Evolutionary conservation across 1,140 invertebrate species (phyloP), one percentile per base, ranked within the genome.

Genomic region (Popillia japonica): DNA sequence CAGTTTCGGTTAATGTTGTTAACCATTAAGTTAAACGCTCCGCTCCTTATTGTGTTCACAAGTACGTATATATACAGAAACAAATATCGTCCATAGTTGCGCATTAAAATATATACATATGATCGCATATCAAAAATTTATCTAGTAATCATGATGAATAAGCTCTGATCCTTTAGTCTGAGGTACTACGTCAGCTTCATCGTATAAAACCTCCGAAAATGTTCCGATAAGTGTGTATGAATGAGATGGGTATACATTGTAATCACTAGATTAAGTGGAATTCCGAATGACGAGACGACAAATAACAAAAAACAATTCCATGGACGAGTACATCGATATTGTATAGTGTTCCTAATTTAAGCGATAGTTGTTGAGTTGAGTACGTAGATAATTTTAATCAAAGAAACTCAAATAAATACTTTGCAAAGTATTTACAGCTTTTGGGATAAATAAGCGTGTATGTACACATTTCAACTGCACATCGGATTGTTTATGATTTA

Each of bases 11-110:
- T 20, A 68, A 68, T 68, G 20, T 68, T 34, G 22, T 68, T 68
- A 68, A 68, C 22, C 61, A 68, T 27, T 20, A 22, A 22, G 61
- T 68, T 68, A 68, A 68, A 68, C 61, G 61, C 61, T 68, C 14
- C 61, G 61, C 22, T 68, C 27, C 61, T 22, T 68, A 68, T 34
- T 68, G 61, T 27, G 22, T 27, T 10, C 22, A 34, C 27, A 34
- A 34, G 27, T 68, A 22, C 61, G 61, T 68, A 68, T 68, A 23
- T 23, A 34, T 17, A 10, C 8, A 48, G 10, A 48, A 48, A 48
- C 44, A 2, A 10, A 48, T 17, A 7, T 48, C 2, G 27, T 34
- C 27, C 4, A 4, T 34, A 34, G 27, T 34, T 34, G 4, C 27
- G 27, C 48, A 55, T 55, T 17, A 17, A 55, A 14, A 55, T 55